Conservation (phyloP, 1,140 invertebrate species). For the Drosophila baimaii region DNA sequence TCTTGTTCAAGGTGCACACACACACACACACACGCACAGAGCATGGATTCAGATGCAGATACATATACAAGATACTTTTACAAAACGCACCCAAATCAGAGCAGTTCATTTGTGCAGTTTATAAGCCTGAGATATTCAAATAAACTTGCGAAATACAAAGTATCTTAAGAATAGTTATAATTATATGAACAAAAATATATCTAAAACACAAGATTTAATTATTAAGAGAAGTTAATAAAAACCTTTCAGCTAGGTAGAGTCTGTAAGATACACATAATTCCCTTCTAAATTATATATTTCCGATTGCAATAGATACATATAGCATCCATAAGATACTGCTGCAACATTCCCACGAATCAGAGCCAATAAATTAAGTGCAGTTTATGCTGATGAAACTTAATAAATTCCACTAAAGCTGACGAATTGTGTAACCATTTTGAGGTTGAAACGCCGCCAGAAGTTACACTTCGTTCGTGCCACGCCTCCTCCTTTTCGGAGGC, state of each 20-base stretch:
- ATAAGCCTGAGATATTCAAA: not conserved
- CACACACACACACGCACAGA: conserved; percentile 13
- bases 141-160: not conserved
- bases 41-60: conserved; percentile 18
- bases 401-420: conserved; percentile 58
- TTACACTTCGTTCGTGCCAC: conserved; percentile 33
- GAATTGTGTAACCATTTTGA: conserved; percentile 41
- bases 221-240: too few species aligned
- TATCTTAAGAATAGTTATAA: too few species aligned
- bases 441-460: conserved; percentile 22
- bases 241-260: too few species aligned
- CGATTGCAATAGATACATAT: not conserved
- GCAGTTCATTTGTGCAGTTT: conserved; percentile 15
- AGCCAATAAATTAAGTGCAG: conserved; percentile 66
- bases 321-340: not conserved
- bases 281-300: conserved; percentile 4
- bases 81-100: conserved; percentile 24
- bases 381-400: conserved; percentile 67
- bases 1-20: conserved; percentile 34
- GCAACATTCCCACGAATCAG: conserved; percentile 12
- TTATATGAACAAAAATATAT: not conserved
- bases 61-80: conserved; percentile 9
- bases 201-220: too few species aligned
- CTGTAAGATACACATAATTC: not conserved
- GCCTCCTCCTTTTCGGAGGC: conserved; percentile 32